Percentiles rank a stretch among this genome's conserved stretches.
Conservation (phyloP, 2,888 invertebrate genomes). For the Therioaphis trifolii region DNA sequence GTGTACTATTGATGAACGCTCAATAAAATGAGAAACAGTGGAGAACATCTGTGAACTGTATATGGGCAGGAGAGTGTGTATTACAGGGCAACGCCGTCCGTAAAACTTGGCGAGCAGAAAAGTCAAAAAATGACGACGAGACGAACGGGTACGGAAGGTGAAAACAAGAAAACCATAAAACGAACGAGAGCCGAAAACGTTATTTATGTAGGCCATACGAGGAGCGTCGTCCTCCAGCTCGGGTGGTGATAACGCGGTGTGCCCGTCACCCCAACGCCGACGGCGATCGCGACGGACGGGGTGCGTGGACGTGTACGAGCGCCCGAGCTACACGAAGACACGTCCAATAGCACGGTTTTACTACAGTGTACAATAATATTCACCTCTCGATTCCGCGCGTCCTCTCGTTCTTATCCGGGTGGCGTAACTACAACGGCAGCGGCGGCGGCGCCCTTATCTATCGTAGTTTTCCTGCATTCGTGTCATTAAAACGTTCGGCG, state of each 20-base stretch:
- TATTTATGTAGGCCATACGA: neutral
- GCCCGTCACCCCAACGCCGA: neutral
- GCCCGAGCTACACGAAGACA: neutral
- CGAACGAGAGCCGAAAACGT: neutral
- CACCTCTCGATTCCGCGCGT: slow-evolving; percentile 31
- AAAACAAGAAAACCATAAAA: neutral
- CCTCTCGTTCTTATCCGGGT: slow-evolving; percentile 15
- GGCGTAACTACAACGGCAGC: neutral
- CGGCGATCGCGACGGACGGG: neutral
- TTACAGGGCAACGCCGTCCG: no score
- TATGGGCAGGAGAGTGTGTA: no score
- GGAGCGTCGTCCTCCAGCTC: neutral
- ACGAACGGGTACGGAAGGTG: no score
- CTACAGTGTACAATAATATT: neutral
- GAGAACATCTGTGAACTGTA: no score
- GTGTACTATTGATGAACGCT: no score
- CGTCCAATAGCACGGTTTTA: neutral
- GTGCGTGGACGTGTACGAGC: neutral
- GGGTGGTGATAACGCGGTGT: slow-evolving; percentile 23
- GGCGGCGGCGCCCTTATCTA: slow-evolving; percentile 55
- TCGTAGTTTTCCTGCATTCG: slow-evolving; percentile 59
- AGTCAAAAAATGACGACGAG: no score
- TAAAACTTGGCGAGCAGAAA: no score
- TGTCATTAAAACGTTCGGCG: slow-evolving; percentile 47
- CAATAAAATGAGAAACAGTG: no score